Conservation (phyloP, 2,888 invertebrate genomes). For the Eupithecia abbreviata region DNA sequence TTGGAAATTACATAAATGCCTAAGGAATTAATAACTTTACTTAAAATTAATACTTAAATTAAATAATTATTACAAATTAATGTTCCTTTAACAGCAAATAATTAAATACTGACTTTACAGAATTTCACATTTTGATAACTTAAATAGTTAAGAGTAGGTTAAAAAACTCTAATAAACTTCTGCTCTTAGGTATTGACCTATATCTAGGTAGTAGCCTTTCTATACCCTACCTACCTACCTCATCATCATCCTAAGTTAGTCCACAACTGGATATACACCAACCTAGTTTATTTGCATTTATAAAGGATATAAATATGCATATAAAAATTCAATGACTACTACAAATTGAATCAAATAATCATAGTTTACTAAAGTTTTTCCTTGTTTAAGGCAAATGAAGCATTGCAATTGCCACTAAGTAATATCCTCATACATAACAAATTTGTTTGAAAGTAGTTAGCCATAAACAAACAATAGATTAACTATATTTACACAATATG, state of each 20-base stretch:
- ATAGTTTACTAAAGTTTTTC: background rate
- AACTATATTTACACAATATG: background rate
- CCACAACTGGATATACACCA: too few relatives aligned
- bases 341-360: background rate
- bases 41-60: slow-evolving; percentile 25
- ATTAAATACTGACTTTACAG: slow-evolving; percentile 27
- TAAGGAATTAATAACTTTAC: slow-evolving; percentile 38
- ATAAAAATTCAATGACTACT: background rate
- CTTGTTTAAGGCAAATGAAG: background rate
- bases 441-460: background rate
- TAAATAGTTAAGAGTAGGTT: background rate
- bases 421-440: background rate
- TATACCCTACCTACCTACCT: background rate
- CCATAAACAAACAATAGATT: background rate
- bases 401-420: background rate
- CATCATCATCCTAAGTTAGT: too few relatives aligned
- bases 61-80: slow-evolving; percentile 2
- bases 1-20: slow-evolving; percentile 33
- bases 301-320: background rate
- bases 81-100: background rate
- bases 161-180: background rate
- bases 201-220: background rate
- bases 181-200: background rate
- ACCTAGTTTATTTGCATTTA: background rate
- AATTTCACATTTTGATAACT: background rate